Evolutionary conservation across 2,888 invertebrate species (phyloP), one percentile per base, ranked within the genome.

Genomic region (Boloria selene): DNA sequence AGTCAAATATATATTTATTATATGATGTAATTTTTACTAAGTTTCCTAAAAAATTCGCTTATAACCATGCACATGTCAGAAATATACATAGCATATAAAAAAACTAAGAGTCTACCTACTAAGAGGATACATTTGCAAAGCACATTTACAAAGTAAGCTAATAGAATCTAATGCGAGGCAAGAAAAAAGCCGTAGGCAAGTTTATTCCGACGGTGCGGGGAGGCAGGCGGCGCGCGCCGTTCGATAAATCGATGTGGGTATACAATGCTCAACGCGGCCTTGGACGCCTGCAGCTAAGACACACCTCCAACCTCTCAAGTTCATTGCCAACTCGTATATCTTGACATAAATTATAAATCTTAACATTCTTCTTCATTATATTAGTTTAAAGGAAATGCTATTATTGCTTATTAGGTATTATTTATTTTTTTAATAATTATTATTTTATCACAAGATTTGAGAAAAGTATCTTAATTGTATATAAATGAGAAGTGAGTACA

Each of bases 221-320:
- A 45, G 44, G 14, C 42, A 55, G 85, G 75, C 87, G 87, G 90
- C 88, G 90, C 88, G 90, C 89, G 90, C 89, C 88, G 90, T 79
- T 90, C 91, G 84, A 90, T 91, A 91, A 90, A 92, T 91, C 90
- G 90, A 90, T 90, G 84, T 82, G 79, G 76, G 81, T 82, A 85
- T 85, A 89, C 84, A 88, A 86, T 85, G 84, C 80, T 83, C 83
- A 86, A 86, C 86, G 77, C 82, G 88, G 84, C 90, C 90, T 90
- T 90, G 90, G 78, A 78, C 74, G 79, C 81, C 73, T 89, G 90
- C 90, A 90, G 79, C 77, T 79, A 89, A 87, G 89, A 90, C 90
- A 90, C 90, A 88, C 90, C 90, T 83, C 88, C 88, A 76, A 64
- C 78, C 82, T 77, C 75, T 75, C 89, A 91, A 90, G 91, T 90